A percentile compares a stretch with the other conserved stretches of the same genome.
phyloP scores from a whole-genome alignment of 2,113 vertebrate species.

The Theropithecus gelada region DNA sequence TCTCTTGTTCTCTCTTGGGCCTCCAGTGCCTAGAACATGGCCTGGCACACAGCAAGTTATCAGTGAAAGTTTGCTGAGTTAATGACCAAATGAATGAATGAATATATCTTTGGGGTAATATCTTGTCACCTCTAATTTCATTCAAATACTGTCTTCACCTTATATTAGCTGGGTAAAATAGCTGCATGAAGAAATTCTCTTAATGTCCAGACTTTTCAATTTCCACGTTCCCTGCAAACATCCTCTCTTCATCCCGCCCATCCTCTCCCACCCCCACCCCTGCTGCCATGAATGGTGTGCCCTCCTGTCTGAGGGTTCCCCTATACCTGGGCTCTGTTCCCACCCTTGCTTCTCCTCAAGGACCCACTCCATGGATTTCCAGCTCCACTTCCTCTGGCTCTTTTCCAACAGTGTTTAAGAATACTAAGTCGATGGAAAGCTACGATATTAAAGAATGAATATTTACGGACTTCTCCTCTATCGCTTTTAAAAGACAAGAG shows the following conservation, averaged over 20 bases:
- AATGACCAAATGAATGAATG: neutral
- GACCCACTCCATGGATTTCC: neutral
- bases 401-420: neutral
- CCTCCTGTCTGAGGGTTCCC: neutral
- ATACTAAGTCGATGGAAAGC: neutral
- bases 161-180: neutral
- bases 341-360: neutral
- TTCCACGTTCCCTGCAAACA: neutral
- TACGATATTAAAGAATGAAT: neutral
- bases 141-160: neutral
- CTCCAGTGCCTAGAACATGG: neutral
- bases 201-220: neutral
- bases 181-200: neutral
- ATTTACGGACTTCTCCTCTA: neutral
- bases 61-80: neutral
- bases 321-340: too few relatives aligned
- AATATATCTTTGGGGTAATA: neutral
- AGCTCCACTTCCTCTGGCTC: neutral
- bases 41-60: neutral
- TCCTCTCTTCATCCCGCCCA: neutral
- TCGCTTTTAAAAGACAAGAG: neutral
- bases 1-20: neutral
- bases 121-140: neutral
- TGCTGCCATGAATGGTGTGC: fast-evolving
- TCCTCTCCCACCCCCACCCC: too few relatives aligned